These are phyloP conservation scores for Acanthochromis polyacanthus DNA, from an alignment of 2,113 vertebrate species.

Conservation along the genomic window DNA sequence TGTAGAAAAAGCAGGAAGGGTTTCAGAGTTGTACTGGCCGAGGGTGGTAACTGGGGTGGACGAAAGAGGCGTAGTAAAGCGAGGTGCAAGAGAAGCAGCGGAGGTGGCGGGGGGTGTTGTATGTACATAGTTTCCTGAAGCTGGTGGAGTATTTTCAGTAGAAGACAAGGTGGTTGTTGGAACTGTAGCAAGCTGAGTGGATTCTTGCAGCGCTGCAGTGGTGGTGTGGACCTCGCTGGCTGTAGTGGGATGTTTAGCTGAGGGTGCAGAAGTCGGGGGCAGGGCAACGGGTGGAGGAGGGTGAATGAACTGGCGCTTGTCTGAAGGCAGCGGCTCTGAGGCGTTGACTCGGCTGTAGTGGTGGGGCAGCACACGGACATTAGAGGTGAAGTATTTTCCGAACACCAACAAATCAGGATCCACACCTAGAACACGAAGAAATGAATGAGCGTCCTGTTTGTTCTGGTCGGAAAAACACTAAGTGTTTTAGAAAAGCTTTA, in stretches of 20 bases:
- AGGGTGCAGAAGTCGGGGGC: slow-evolving; percentile 53
- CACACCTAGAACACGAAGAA: slow-evolving; percentile 80
- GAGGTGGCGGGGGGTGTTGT: slow-evolving; percentile 7
- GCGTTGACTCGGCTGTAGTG: slow-evolving; percentile 78
- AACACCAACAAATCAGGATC: slow-evolving; percentile 96
- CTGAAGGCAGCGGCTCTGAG: slow-evolving; percentile 79
- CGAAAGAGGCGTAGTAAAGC: slow-evolving; percentile 14
- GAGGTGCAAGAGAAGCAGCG: neutral
- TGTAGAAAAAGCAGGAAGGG: neutral
- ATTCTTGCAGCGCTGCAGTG: neutral
- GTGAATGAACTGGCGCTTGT: slow-evolving; percentile 83
- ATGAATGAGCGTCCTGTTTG: too few species aligned
- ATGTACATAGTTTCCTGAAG: slow-evolving; percentile 3
- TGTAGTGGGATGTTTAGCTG: slow-evolving; percentile 24
- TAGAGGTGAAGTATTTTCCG: slow-evolving; percentile 85
- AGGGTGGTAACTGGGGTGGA: slow-evolving; percentile 7
- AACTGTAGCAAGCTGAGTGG: slow-evolving; percentile 4
- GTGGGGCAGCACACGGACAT: slow-evolving; percentile 78
- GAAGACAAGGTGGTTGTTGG: slow-evolving; percentile 18
- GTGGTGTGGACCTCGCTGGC: neutral
- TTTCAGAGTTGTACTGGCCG: neutral
- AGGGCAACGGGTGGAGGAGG: slow-evolving; percentile 61
- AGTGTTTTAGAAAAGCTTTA: too few species aligned
- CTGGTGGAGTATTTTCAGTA: slow-evolving; percentile 4
- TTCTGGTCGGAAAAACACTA: too few species aligned